A percentile compares a stretch with the other conserved stretches of the same genome.
Conservation (phyloP, 2,888 invertebrate species). For the Cephus spinipes region DNA sequence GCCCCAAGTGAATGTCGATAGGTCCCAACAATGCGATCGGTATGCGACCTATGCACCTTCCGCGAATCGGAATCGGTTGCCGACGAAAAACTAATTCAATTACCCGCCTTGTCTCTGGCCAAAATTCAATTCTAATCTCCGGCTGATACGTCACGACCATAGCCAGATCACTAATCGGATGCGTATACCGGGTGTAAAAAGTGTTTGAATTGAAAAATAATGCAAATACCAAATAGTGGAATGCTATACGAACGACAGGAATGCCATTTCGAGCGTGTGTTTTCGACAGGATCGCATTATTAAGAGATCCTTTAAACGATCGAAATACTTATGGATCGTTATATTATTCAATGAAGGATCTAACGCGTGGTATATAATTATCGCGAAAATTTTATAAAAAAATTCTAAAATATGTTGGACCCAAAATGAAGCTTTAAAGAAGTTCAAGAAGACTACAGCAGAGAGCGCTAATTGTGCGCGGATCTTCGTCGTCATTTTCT, state of each 20-base stretch:
- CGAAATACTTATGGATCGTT: too few species aligned
- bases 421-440: too few species aligned
- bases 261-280: neutral
- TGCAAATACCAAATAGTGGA: neutral
- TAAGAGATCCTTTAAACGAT: neutral
- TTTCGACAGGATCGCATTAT: neutral
- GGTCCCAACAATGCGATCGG: slow-evolving; percentile 38
- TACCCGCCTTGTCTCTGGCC: slow-evolving; percentile 26
- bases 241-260: neutral
- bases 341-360: too few species aligned
- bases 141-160: neutral
- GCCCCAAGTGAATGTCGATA: slow-evolving; percentile 16
- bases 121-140: slow-evolving; percentile 42
- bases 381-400: too few species aligned
- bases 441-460: too few species aligned
- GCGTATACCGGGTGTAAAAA: neutral
- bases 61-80: slow-evolving; percentile 12
- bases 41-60: slow-evolving; percentile 34
- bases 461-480: too few species aligned
- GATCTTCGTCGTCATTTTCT: too few species aligned
- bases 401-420: too few species aligned
- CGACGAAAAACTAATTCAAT: slow-evolving; percentile 45
- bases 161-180: too few species aligned
- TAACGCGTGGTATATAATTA: too few species aligned
- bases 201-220: neutral